Conservation (phyloP, 1,140 invertebrate species). For the Drosophila asahinai region DNA sequence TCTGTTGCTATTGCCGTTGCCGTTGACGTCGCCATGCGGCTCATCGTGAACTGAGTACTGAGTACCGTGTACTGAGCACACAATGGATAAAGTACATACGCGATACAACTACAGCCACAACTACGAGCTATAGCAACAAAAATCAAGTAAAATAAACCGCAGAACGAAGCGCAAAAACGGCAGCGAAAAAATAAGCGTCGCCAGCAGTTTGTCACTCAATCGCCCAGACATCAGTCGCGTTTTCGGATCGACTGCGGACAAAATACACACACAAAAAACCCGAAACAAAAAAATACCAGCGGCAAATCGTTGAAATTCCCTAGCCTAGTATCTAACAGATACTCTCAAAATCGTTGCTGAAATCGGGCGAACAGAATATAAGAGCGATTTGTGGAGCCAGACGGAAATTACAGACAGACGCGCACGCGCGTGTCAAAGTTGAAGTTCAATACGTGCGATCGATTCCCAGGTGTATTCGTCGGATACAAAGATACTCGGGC, state of each 20-base stretch:
- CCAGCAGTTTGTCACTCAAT: constrained; percentile 81
- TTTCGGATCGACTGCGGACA: constrained; percentile 46
- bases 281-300: constrained; percentile 7
- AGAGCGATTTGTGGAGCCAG: constrained; percentile 28
- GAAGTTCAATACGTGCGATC: constrained; percentile 51
- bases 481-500: constrained; percentile 40
- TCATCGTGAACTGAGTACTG: constrained; percentile 78
- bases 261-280: constrained; percentile 4
- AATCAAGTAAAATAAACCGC: constrained; percentile 73
- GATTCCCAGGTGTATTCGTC: constrained; percentile 36
- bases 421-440: constrained; percentile 62
- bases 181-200: constrained; percentile 67
- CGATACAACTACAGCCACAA: constrained; percentile 43
- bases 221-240: constrained; percentile 78
- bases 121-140: constrained; percentile 34
- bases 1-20: constrained; percentile 27
- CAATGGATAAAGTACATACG: constrained; percentile 81
- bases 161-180: constrained; percentile 61
- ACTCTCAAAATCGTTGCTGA: constrained; percentile 37
- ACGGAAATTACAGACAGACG: constrained; percentile 26
- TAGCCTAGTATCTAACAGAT: constrained; percentile 57
- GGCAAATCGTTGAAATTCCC: constrained; percentile 23
- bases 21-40: constrained; percentile 59
- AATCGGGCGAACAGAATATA: constrained; percentile 5
- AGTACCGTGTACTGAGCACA: constrained; percentile 79